These are phyloP conservation scores for Thalassoma bifasciatum DNA, from an alignment of 2,113 vertebrate genomes.

Conservation along the genomic window DNA sequence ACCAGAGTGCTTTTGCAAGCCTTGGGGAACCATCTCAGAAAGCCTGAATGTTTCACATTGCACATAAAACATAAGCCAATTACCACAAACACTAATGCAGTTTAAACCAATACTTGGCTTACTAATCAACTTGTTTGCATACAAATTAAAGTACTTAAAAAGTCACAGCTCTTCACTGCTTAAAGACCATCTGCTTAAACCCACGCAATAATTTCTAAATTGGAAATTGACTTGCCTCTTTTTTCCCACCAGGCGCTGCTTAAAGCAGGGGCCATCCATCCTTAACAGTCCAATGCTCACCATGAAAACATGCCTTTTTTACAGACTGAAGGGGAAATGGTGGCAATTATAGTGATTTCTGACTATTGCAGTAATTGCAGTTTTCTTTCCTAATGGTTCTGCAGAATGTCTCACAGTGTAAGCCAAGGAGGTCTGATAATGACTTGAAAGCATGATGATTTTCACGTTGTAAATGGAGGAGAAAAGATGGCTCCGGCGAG, in stretches of 20 bases:
- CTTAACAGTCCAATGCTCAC: constrained; percentile 53
- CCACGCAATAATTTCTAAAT: constrained; percentile 67
- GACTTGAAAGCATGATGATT: constrained; percentile 58
- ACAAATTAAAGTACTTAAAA: constrained; percentile 78
- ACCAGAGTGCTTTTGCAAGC: constrained; percentile 47
- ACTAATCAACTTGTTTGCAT: constrained; percentile 80
- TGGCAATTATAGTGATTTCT: constrained; percentile 71
- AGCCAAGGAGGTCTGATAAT: constrained; percentile 68
- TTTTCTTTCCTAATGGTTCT: constrained; percentile 70
- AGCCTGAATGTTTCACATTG: constrained; percentile 62
- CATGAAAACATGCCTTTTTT: constrained; percentile 67
- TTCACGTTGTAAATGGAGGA: constrained; percentile 47
- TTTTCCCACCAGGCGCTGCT: constrained; percentile 42
- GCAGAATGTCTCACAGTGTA: constrained; percentile 54
- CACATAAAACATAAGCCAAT: constrained; percentile 80
- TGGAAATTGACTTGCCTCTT: constrained; percentile 71
- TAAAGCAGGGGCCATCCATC: constrained; percentile 55
- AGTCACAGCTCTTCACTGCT: constrained; percentile 66
- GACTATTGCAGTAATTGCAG: constrained; percentile 66
- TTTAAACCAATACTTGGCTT: constrained; percentile 74
- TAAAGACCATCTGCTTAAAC: constrained; percentile 73
- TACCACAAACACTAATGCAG: constrained; percentile 74
- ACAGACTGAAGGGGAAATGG: constrained; percentile 58
- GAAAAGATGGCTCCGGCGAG: constrained; percentile 26
- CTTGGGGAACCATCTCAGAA: constrained; percentile 54